phyloP scores from a whole-genome alignment of 2,888 invertebrate genomes.

The Axea sp. region DNA sequence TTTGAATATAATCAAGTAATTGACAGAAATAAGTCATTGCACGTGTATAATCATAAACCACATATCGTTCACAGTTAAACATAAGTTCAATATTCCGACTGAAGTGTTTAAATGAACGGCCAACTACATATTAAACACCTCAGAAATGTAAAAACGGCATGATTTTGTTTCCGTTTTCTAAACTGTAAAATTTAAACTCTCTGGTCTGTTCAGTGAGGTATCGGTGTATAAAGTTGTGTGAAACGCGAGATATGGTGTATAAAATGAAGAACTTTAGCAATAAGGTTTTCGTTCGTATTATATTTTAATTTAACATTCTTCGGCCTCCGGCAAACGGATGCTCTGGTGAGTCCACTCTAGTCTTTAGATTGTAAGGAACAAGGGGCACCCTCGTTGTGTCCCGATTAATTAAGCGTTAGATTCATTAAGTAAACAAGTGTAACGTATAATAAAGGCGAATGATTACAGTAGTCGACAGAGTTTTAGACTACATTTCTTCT shows the following conservation, averaged over 20 bases:
- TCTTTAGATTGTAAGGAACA: conserved; percentile 72
- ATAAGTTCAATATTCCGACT: conserved; percentile 4
- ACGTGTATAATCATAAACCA: conserved; percentile 35
- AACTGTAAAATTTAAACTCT: conserved; percentile 7
- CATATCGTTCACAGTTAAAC: conserved; percentile 23
- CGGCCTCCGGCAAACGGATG: conserved; percentile 61
- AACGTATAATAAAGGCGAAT: conserved; percentile 42
- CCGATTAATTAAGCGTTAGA: conserved; percentile 58
- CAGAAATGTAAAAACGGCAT: too few relatives aligned
- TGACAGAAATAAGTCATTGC: neutral
- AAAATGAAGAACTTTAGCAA: conserved; percentile 11
- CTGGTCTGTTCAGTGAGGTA: neutral
- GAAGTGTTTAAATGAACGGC: conserved; percentile 12
- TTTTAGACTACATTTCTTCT: conserved; percentile 40
- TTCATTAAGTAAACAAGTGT: conserved; percentile 35
- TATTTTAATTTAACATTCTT: conserved; percentile 25
- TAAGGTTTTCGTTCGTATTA: conserved; percentile 28
- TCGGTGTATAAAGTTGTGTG: conserved; percentile 37
- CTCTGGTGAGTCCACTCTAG: conserved; percentile 75
- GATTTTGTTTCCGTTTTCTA: too few relatives aligned
- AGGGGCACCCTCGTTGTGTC: conserved; percentile 47
- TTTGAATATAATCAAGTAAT: neutral
- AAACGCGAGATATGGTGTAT: conserved; percentile 20
- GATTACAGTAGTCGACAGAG: conserved; percentile 59
- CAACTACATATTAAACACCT: too few relatives aligned